phyloP scores from a whole-genome alignment of 2,113 vertebrate species.

The Nothobranchius kuhntae region DNA sequence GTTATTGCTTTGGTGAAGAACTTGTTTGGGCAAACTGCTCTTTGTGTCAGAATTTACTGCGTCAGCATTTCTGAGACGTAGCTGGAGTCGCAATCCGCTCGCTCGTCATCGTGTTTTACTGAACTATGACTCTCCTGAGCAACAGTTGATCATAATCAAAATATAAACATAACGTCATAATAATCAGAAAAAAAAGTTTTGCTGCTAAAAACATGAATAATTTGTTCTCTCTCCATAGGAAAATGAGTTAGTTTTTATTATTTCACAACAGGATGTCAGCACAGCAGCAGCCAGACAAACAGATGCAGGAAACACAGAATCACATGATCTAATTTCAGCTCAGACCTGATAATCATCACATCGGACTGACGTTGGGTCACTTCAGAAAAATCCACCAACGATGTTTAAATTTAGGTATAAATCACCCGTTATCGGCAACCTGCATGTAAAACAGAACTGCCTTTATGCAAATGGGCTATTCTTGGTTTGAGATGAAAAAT shows the following conservation, averaged over 20 bases:
- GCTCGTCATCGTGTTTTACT: background rate
- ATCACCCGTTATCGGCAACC: no score
- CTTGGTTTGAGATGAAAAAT: no score
- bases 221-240: no score
- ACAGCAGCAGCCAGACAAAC: constrained; percentile 2
- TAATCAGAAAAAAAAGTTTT: no score
- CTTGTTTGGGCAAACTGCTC: background rate
- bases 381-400: background rate
- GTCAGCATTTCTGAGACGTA: constrained; percentile 11
- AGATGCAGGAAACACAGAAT: background rate
- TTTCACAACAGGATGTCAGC: constrained; percentile 17
- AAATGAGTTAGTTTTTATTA: background rate
- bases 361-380: background rate
- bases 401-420: no score
- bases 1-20: constrained; percentile 4
- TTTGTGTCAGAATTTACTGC: constrained; percentile 14
- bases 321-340: background rate
- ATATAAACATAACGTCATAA: no score
- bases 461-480: no score
- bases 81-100: background rate
- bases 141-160: no score
- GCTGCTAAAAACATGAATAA: no score
- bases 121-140: background rate
- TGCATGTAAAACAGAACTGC: no score
- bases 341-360: background rate